Evolutionary conservation across 2,113 vertebrate genomes (phyloP), one percentile per base, ranked within the genome.

Genomic region (Polyodon spathula): DNA sequence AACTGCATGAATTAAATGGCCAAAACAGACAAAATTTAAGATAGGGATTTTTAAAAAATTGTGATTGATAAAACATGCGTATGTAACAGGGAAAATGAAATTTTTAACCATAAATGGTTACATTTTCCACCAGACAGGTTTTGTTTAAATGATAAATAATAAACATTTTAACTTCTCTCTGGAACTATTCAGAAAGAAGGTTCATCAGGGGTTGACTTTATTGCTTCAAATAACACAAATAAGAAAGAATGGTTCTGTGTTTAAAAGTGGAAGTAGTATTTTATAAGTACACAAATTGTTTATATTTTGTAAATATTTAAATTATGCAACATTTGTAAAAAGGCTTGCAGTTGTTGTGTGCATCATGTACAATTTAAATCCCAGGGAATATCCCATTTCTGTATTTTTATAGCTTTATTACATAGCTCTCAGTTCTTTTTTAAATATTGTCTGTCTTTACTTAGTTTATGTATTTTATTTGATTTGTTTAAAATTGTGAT

Each of bases 281-380:
- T 76, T 84, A 82, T 73, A 72, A 79, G 14, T 9, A 40, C 55
- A 42, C 37, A 27, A 40, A 57, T 75, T 62, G 67, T 84, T 81
- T 84, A 77, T 84, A 84, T 85, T 83, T 83, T 90, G 84, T 87
- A 88, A 82, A 86, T 89, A 88, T 79, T 84, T 92, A 89, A 90
- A 72, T 90, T 85, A 88, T 88, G 75, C 71, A 68, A 70, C 59
- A 70, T 76, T 72, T 70, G 66, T 70, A 78, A 76, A 42, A 61
- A 56, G 14, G 8, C 27, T 27, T 27, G 27, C 27, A 27, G 27
- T 2, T 27, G 27, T 27, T 27, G 3, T 27, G 27, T 1, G 27
- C 27, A 27, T 27, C 3, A 3, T 27, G 27, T 27, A 27, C 27
- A 27, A 27, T 27, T 27, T 27, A 27, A 27, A 27, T 27, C 27